These are phyloP conservation scores for Atrichornis clamosus DNA, from an alignment of 2,113 vertebrate species.

Conservation along the genomic window DNA sequence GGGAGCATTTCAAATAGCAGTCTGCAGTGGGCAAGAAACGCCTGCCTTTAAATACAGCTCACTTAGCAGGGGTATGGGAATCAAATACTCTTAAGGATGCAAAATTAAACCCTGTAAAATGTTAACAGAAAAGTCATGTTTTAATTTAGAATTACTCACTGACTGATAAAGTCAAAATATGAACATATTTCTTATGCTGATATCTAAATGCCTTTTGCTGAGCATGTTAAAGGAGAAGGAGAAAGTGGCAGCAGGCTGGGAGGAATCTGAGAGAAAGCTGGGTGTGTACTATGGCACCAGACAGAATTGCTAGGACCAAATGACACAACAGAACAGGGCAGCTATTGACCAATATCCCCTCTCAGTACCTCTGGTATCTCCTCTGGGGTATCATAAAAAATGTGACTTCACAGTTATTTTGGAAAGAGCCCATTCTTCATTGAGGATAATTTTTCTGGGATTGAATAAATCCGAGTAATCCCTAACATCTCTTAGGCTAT, in stretches of 20 bases:
- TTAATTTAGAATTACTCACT: neutral
- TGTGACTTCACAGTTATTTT: neutral
- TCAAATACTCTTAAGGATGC: neutral
- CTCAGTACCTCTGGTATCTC: neutral
- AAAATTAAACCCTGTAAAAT: neutral
- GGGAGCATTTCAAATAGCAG: neutral
- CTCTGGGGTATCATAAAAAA: neutral
- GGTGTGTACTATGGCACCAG: neutral
- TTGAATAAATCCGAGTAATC: neutral
- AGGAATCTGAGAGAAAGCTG: neutral
- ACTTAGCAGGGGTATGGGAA: neutral
- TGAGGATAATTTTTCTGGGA: neutral
- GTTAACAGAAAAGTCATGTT: neutral
- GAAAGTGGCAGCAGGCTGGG: neutral
- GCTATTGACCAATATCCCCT: neutral
- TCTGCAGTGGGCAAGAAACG: neutral
- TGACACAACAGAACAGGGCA: fast-evolving
- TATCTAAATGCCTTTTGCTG: neutral
- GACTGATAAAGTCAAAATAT: neutral
- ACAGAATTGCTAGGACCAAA: neutral
- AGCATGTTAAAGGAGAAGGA: neutral
- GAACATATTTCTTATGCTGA: fast-evolving
- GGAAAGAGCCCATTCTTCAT: neutral
- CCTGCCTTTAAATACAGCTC: neutral
- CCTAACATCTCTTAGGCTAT: neutral